These are phyloP conservation scores for Pseudopleuronectes americanus DNA, from an alignment of 2,797 vertebrate species.

Conservation along the genomic window DNA sequence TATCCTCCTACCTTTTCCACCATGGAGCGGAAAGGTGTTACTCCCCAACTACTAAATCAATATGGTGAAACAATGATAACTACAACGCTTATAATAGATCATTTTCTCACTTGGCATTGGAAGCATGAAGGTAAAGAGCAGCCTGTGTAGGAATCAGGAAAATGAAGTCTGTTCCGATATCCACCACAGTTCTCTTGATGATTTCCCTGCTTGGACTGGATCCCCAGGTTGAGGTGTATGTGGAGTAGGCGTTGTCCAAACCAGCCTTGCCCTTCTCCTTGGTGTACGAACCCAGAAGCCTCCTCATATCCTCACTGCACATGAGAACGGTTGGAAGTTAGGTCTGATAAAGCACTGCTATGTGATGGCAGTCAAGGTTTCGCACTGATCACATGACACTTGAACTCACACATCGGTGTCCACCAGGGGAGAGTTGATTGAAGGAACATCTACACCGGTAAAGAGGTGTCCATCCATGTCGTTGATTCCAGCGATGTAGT, in stretches of 20 bases:
- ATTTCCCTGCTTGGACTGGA: conserved; percentile 69
- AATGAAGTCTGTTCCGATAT: conserved; percentile 86
- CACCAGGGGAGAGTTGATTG: conserved; percentile 77
- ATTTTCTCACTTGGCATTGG: conserved; percentile 84
- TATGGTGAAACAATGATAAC: too few species aligned
- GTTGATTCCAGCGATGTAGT: conserved; percentile 90
- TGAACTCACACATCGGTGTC: conserved; percentile 81
- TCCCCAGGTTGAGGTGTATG: conserved; percentile 86
- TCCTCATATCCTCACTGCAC: conserved; percentile 81
- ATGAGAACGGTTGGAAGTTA: neutral
- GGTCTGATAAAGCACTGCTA: neutral
- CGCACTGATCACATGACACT: neutral
- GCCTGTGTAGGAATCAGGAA: conserved; percentile 90
- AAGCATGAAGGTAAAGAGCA: conserved; percentile 85
- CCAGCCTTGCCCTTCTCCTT: conserved; percentile 78
- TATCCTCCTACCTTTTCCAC: too few species aligned
- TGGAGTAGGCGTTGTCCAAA: conserved; percentile 60
- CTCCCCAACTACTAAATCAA: too few species aligned
- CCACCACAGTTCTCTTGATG: conserved; percentile 88
- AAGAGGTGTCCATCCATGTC: conserved; percentile 95
- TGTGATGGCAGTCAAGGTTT: neutral
- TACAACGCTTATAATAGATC: neutral
- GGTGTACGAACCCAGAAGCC: conserved; percentile 82
- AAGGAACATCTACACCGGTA: conserved; percentile 83
- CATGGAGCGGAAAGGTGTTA: too few species aligned